Evolutionary conservation across 2,888 invertebrate genomes (phyloP).

Genomic region (Xylota sylvarum): DNA sequence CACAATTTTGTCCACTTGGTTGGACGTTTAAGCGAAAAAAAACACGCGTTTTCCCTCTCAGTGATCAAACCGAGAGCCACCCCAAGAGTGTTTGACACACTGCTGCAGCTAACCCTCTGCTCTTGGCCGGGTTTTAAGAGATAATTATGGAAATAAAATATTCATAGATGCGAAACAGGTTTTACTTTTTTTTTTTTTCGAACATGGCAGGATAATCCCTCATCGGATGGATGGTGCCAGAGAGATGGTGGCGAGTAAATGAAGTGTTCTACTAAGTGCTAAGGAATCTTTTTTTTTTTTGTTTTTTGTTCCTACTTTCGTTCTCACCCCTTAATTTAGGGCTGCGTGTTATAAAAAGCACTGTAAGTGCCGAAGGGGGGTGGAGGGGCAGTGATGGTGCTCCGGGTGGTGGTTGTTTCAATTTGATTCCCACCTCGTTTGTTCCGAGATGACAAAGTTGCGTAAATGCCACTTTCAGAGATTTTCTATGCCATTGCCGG

Average conservation of each 20-base stretch:
- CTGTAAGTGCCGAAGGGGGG: slow-evolving; percentile 29
- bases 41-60: slow-evolving; percentile 64
- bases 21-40: slow-evolving; percentile 36
- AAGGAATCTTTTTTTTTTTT: slow-evolving; percentile 59
- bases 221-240: slow-evolving; percentile 48
- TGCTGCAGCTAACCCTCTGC: slow-evolving; percentile 34
- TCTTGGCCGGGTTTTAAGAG: slow-evolving; percentile 55
- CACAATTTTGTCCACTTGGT: slow-evolving; percentile 65
- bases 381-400: slow-evolving; percentile 7
- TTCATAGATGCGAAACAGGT: slow-evolving; percentile 73
- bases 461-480: slow-evolving; percentile 75
- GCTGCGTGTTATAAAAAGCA: slow-evolving; percentile 63
- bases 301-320: not conserved
- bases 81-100: slow-evolving; percentile 34
- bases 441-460: slow-evolving; percentile 71
- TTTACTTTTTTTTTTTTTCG: slow-evolving; percentile 39
- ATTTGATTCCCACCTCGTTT: slow-evolving; percentile 70
- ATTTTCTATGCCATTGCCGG: slow-evolving; percentile 38
- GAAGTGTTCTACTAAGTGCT: slow-evolving; percentile 73
- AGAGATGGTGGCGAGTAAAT: slow-evolving; percentile 50
- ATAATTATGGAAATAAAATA: slow-evolving; percentile 75
- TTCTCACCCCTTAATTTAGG: slow-evolving; percentile 65
- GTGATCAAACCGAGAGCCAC: slow-evolving; percentile 60
- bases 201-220: slow-evolving; percentile 67
- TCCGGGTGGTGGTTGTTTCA: slow-evolving; percentile 42